Percentiles rank a stretch among this genome's conserved stretches.
Evolutionary conservation across 2,888 invertebrate species (phyloP).

Genomic region (Phoronis australis): DNA sequence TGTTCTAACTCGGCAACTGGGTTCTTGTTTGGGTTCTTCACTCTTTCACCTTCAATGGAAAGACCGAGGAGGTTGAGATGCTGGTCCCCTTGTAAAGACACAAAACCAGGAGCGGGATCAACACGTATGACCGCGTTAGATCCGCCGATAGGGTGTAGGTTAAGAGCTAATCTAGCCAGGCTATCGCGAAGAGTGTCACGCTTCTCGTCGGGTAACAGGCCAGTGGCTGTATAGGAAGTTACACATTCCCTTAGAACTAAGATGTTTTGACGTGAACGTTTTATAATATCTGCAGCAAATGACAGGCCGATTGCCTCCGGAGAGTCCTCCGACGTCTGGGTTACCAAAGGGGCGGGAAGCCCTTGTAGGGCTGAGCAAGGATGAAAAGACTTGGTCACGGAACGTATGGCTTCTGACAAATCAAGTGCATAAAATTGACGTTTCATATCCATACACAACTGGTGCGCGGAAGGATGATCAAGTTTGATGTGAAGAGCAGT

Average conservation of each 20-base stretch:
- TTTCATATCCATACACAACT: slow-evolving; percentile 9
- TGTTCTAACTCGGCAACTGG: slow-evolving; percentile 24
- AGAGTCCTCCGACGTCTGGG: slow-evolving; percentile 13
- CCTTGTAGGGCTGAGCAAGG: slow-evolving; percentile 7
- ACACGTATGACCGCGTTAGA: slow-evolving; percentile 10
- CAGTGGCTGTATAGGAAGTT: slow-evolving; percentile 13
- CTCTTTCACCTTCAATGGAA: slow-evolving; percentile 17
- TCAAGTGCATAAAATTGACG: slow-evolving; percentile 20
- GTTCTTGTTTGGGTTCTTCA: slow-evolving; percentile 22
- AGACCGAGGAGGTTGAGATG: slow-evolving; percentile 9
- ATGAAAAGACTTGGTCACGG: slow-evolving; percentile 3
- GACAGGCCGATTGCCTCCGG: slow-evolving; percentile 8
- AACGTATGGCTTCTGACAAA: slow-evolving; percentile 13
- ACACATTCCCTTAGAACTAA: slow-evolving; percentile 17
- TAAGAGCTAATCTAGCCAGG: slow-evolving; percentile 9
- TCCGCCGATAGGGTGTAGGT: slow-evolving; percentile 15
- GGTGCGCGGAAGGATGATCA: slow-evolving; percentile 17
- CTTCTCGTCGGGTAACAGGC: slow-evolving; percentile 11
- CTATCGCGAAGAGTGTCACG: slow-evolving; percentile 11
- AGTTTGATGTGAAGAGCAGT: slow-evolving; percentile 18
- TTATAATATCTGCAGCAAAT: slow-evolving; percentile 19
- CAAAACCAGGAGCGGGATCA: slow-evolving; percentile 13
- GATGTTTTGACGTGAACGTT: slow-evolving; percentile 14
- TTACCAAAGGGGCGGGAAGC: background rate
- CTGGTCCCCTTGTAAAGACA: slow-evolving; percentile 8